Evolutionary conservation across 2,113 vertebrate species (phyloP), one percentile per base, ranked within the genome.

Genomic region (Benitochromis conjunctus): DNA sequence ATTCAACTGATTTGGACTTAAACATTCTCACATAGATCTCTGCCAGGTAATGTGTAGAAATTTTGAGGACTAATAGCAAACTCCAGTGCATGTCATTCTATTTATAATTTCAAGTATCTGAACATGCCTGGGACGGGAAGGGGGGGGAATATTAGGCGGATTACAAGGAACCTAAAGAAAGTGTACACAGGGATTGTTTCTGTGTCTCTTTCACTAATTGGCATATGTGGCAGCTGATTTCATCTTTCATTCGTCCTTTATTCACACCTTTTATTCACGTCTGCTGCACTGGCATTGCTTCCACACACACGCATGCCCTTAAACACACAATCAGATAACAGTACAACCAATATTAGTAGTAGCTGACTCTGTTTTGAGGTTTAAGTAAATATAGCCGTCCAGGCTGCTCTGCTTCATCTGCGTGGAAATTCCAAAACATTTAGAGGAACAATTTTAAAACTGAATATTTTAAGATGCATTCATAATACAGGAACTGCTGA

Each of bases 351-450:
- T 46, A 76, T 56, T 71, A 48, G 51, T 66, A 21, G 12, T 74
- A 26, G 80, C 69, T 64, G 79, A 62, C 60, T 21, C 90, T 82
- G 77, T 87, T 88, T 41, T 21, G 64, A 79, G 78, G 69, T 69
- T 55, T 55, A 26, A 80, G 83, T 87, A 81, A 81, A 92, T 84
- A 86, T 60, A 91, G 41, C 54, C 21, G 53, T 11, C n/a, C 54
- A 62, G 84, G 36, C 64, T 89, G 80, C 60, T 86, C 21, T 66
- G 69, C 89, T 94, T 94, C 90, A 90, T 90, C 80, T 36, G 41
- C 78, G 78, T 91, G 84, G 89, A 89, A 90, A 88, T 92, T 93
- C 82, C 92, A 92, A 91, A 76, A 48, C 38, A 56, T 79, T 56
- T 53, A 16, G 46, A 51, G 16, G 14, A 51, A 18, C 16, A 51